Evolutionary conservation across 2,797 vertebrate genomes (phyloP), one percentile per base, ranked within the genome.

Genomic region (Pagetopsis macropterus): DNA sequence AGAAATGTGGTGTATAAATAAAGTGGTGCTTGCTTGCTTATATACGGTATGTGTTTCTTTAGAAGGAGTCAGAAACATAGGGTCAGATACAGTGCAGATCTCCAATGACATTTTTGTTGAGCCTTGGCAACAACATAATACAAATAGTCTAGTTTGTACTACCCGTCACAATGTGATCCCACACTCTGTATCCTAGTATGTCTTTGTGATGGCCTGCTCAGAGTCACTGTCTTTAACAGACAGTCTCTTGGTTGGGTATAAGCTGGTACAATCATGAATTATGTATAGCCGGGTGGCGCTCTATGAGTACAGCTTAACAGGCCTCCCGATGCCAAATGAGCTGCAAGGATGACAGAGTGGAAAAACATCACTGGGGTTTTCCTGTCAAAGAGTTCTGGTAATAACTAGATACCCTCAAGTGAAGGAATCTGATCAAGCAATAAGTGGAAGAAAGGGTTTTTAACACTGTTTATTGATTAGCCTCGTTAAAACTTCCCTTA

Each of bases 231-330:
- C 71, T 78, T 44, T 52, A 54, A 70, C 48, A 72, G 19, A 61
- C 73, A 43, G 46, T 62, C n/a, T 5, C 21, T n/a, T 2, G 2
- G 37, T 17, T 46, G 40, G 46, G 19, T 61, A 33, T 27, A 54
- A 43, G 64, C 54, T 50, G 58, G 41, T 56, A 23, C 65, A 61
- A 17, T 62, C 54, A 57, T 63, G 44, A 37, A 78, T 78, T 74
- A 57, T 79, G 79, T 66, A 84, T 75, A 62, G 48, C 50, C 60
- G 54, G 44, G 44, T 68, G 66, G 72, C 62, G 43, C 33, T 44
- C 27, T 52, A 44, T 63, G 78, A 59, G 21, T 56, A n/a, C 17
- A 64, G 23, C 21, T 31, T 9, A 43, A 21, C 41, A 66, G 37
- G 50, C 48, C 31, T 59, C 0, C 33, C n/a, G 65, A 41, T 69